Evolutionary conservation across 2,888 invertebrate genomes (phyloP), one percentile per base, ranked within the genome.

Genomic region (Selenia dentaria): DNA sequence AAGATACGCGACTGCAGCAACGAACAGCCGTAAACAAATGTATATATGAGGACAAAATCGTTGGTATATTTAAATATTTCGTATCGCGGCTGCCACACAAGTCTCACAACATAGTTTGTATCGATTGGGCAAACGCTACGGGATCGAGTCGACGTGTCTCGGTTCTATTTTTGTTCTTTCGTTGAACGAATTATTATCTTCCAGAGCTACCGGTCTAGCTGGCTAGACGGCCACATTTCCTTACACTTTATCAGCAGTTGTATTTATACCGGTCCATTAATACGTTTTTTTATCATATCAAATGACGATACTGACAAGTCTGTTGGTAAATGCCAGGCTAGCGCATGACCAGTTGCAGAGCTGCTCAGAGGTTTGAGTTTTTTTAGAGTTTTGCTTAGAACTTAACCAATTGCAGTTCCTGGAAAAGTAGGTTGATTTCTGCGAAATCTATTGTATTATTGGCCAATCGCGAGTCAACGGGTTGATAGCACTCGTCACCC

Each of bases 81-180:
- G 24, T 9, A 31, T 32, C 34, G 32, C 27, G 40, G 57, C 70
- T 67, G 68, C 68, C 64, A 67, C 58, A 16, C 16, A 16, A 16
- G 3, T 16, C 16, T n/a, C n/a, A 70, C 74, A 72, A 81, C 78
- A 77, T 77, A 75, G 79, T 75, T 70, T 63, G 63, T 80, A 80
- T 83, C 63, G 81, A 84, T 85, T 83, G 74, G 74, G 37, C 64
- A 73, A 74, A 33, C 64, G 67, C 53, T 43, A 57, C 59, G 66
- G 63, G 61, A 66, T 64, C 59, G 62, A 59, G 58, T 51, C 61
- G 54, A 54, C 48, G 56, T 56, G 56, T 60, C 59, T 62, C 47
- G 51, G 44, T 64, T 79, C 79, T 81, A 81, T 81, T 82, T 82
- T 74, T 40, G 68, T 70, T 63, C 60, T 62, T 68, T 58, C 56